Evolutionary conservation across 2,797 vertebrate species (phyloP).

Genomic region (Oreochromis mossambicus): DNA sequence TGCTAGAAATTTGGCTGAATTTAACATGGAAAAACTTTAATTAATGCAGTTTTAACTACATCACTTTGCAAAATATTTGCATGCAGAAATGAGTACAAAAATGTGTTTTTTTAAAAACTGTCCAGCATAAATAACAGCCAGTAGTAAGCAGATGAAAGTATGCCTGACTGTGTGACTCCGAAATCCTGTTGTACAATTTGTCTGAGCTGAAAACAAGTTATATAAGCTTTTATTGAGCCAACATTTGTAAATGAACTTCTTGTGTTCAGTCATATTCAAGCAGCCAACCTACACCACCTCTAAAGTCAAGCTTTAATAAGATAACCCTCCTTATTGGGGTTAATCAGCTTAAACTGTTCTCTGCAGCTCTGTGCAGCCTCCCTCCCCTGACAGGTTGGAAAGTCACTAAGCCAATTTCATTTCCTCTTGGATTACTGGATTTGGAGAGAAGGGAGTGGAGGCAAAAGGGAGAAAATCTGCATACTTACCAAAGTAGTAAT

Average conservation of each 20-base stretch:
- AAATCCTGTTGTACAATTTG: background rate
- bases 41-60: background rate
- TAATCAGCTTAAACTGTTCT: slow-evolving; percentile 60
- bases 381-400: slow-evolving; percentile 33
- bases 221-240: background rate
- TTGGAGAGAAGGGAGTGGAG: background rate
- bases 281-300: background rate
- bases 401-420: slow-evolving; percentile 62
- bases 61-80: background rate
- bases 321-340: slow-evolving; percentile 46
- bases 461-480: background rate
- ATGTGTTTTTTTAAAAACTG: accelerated
- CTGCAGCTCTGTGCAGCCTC: background rate
- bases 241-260: background rate
- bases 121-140: background rate
- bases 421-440: slow-evolving; percentile 61
- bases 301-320: slow-evolving; percentile 39
- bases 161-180: background rate
- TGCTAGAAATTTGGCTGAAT: background rate
- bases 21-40: background rate
- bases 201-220: background rate
- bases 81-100: accelerated
- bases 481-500: background rate
- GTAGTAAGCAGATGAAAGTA: background rate
- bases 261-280: background rate